These are phyloP conservation scores for Pseudorasbora parva DNA, from an alignment of 2,113 vertebrate species.

Conservation along the genomic window DNA sequence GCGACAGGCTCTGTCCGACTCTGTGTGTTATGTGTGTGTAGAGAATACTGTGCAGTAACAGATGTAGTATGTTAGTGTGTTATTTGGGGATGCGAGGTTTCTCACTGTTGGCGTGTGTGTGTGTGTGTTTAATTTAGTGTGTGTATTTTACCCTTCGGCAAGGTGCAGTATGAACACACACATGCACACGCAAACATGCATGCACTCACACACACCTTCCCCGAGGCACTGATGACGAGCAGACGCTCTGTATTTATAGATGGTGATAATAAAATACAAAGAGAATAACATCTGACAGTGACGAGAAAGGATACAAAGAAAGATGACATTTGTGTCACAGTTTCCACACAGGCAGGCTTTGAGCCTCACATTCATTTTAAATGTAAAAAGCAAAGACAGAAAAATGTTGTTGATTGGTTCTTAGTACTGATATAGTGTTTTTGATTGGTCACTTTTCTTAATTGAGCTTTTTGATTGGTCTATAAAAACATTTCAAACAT, in stretches of 20 bases:
- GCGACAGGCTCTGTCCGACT: not conserved
- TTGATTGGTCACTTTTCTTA: not conserved
- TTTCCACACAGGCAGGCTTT: conserved; percentile 25
- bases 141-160: conserved; percentile 5
- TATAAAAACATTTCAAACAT: not conserved
- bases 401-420: not conserved
- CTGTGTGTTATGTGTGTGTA: not conserved
- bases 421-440: not conserved
- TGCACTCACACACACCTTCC: not conserved
- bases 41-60: not conserved
- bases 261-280: conserved; percentile 7
- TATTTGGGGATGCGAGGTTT: not conserved
- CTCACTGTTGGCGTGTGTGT: not conserved
- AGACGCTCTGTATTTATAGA: conserved; percentile 24
- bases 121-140: conserved; percentile 12
- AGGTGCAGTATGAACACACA: not conserved
- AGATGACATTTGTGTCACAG: conserved; percentile 17
- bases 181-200: not conserved
- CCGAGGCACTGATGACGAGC: conserved; percentile 10
- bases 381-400: not conserved
- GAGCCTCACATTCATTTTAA: not conserved
- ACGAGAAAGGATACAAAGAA: conserved; percentile 12
- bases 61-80: not conserved
- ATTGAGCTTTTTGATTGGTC: not conserved
- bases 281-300: conserved; percentile 14